Conservation (phyloP, 2,888 invertebrate genomes). For the Clusia tigrina region DNA sequence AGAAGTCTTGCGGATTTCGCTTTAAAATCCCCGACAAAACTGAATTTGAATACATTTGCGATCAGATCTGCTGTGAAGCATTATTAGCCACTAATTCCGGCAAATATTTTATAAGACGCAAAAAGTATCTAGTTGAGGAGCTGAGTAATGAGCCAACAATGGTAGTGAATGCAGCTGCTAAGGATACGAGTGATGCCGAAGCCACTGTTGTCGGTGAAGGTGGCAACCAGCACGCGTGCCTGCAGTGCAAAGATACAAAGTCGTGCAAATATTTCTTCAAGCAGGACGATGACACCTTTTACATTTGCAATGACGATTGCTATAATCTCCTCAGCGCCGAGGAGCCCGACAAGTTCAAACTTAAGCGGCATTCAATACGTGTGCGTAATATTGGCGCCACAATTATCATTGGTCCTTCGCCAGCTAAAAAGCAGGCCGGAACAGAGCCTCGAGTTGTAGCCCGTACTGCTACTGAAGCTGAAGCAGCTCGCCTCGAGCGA, state of each 20-base stretch:
- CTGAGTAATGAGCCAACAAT: constrained; percentile 37
- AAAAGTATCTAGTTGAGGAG: constrained; percentile 67
- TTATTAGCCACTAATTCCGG: constrained; percentile 68
- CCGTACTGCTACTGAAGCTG: constrained; percentile 69
- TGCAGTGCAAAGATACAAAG: constrained; percentile 67
- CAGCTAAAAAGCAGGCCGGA: constrained; percentile 38
- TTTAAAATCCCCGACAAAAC: constrained; percentile 64
- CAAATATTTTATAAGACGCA: constrained; percentile 68
- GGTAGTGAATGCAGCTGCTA: constrained; percentile 2
- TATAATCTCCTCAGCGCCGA: constrained; percentile 66
- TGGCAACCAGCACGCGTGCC: constrained; percentile 55
- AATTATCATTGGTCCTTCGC: constrained; percentile 45
- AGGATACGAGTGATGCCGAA: constrained; percentile 17
- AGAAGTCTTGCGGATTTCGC: constrained; percentile 58
- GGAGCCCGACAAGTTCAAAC: constrained; percentile 64
- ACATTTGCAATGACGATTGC: constrained; percentile 70
- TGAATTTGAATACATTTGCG: constrained; percentile 68
- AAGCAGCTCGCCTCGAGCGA: constrained; percentile 69
- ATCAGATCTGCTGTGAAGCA: constrained; percentile 66
- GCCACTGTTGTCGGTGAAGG: neutral
- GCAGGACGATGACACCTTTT: constrained; percentile 66
- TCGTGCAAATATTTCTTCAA: constrained; percentile 65
- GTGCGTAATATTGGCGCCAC: constrained; percentile 61
- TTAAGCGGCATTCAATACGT: constrained; percentile 61
- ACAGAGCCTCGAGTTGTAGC: constrained; percentile 67